Evolutionary conservation across 2,888 invertebrate genomes (phyloP).

Genomic region (Linnaemya tessellans): DNA sequence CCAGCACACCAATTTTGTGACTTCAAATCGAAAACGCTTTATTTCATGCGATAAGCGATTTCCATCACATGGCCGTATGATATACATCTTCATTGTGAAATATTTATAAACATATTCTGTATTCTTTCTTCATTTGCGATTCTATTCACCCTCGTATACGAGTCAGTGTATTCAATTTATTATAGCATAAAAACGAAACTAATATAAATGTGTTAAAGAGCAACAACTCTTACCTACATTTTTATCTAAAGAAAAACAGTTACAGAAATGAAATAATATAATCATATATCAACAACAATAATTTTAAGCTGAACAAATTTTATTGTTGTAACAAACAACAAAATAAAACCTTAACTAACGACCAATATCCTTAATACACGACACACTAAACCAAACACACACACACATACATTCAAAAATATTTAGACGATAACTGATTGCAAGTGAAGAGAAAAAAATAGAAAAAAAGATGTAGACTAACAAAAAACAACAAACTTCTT

Average conservation of each 20-base stretch:
- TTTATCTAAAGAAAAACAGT: conserved; percentile 11
- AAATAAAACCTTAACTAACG: conserved; percentile 72
- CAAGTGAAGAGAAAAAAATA: conserved; percentile 1
- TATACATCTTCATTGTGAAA: too few relatives aligned
- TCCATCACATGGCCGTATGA: too few relatives aligned
- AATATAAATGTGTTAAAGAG: conserved; percentile 32
- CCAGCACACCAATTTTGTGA: too few relatives aligned
- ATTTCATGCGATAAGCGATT: too few relatives aligned
- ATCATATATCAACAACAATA: conserved; percentile 66
- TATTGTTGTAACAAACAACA: conserved; percentile 63
- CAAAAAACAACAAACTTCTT: conserved; percentile 52
- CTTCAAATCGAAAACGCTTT: too few relatives aligned
- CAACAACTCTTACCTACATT: background rate
- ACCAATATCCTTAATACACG: conserved; percentile 71
- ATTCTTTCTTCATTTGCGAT: too few relatives aligned
- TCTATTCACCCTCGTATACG: background rate
- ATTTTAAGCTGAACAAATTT: conserved; percentile 68
- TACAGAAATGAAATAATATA: conserved; percentile 39
- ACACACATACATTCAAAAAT: background rate
- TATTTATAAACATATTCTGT: too few relatives aligned
- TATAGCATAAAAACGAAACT: conserved; percentile 12
- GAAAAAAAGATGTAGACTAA: conserved; percentile 16
- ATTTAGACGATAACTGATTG: conserved; percentile 21
- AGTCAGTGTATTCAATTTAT: background rate
- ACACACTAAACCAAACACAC: conserved; percentile 37